Conservation (phyloP, 2,113 vertebrate genomes). For the Odobenus rosmarus region DNA sequence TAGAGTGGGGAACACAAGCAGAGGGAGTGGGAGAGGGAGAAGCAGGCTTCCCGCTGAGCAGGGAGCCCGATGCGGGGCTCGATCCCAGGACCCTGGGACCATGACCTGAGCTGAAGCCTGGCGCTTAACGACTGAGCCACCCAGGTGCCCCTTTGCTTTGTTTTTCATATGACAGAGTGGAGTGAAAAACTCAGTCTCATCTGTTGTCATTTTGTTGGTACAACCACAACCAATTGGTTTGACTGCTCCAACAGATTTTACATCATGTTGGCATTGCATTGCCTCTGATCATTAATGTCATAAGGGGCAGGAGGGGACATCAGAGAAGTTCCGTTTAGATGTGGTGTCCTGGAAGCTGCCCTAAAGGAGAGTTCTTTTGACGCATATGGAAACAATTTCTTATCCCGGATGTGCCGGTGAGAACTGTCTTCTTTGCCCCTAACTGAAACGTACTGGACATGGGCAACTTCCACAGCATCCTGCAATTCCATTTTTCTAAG, state of each 20-base stretch:
- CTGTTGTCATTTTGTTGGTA: background rate
- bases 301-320: background rate
- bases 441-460: background rate
- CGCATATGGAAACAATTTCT: background rate
- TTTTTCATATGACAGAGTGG: background rate
- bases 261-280: background rate
- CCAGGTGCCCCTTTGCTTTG: background rate
- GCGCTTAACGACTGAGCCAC: too few relatives aligned
- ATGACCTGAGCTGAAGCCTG: too few relatives aligned
- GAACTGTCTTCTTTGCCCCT: background rate
- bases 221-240: background rate
- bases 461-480: background rate
- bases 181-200: background rate
- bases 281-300: background rate
- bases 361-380: background rate
- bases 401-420: background rate
- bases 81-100: too few relatives aligned
- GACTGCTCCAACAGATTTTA: background rate
- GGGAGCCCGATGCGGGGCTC: too few relatives aligned
- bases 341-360: background rate
- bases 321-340: background rate
- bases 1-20: too few relatives aligned
- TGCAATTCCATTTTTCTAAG: background rate
- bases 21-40: too few relatives aligned
- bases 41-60: too few relatives aligned